Conservation (phyloP, 2,113 vertebrate species). For the Cyprinus carpio region DNA sequence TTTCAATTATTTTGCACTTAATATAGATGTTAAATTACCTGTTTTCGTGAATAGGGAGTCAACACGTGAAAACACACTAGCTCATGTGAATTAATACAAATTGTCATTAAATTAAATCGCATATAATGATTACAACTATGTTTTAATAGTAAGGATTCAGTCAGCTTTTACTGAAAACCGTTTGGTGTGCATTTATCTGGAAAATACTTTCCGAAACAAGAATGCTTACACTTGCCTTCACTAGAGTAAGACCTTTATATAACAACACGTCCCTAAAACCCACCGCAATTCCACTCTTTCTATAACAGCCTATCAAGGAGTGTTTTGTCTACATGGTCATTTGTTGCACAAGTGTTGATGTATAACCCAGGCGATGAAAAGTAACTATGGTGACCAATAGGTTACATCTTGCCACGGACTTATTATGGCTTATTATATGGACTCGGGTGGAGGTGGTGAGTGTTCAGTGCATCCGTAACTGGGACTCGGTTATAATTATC, state of each 20-base stretch:
- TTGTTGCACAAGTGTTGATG: constrained; percentile 13
- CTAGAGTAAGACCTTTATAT: background rate
- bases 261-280: background rate
- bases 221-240: background rate
- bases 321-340: constrained; percentile 23
- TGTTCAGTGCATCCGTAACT: background rate
- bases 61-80: too few species aligned
- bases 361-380: background rate
- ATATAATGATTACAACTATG: too few species aligned
- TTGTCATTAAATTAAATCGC: too few species aligned
- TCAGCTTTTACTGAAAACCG: background rate
- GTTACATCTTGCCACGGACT: constrained; percentile 31
- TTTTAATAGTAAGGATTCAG: background rate
- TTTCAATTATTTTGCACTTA: too few species aligned
- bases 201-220: background rate
- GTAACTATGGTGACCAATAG: constrained; percentile 38
- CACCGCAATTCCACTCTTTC: background rate
- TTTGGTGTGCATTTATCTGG: constrained; percentile 12
- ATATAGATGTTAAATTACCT: too few species aligned
- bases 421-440: constrained; percentile 49
- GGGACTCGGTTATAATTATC: constrained; percentile 34
- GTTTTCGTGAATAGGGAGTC: background rate
- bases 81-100: too few species aligned
- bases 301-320: background rate
- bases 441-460: background rate